Evolutionary conservation across 2,888 invertebrate genomes (phyloP).

Genomic region (Scaptodrosophila latifasciaeformis): DNA sequence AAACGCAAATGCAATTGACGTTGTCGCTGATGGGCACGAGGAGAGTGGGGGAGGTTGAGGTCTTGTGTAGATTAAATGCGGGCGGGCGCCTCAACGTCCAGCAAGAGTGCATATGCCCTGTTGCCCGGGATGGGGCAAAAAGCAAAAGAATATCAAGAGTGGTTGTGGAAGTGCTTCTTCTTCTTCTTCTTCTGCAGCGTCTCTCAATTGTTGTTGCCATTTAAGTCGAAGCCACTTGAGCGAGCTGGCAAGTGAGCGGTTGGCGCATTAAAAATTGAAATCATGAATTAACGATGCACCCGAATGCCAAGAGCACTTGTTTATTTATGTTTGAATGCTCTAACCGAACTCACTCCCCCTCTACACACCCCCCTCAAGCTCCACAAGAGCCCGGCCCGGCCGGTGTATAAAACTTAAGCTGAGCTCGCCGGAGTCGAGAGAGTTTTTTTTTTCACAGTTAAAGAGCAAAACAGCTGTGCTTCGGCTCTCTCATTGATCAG

Average conservation of each 20-base stretch:
- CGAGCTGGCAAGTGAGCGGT: constrained; percentile 43
- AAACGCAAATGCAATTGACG: neutral
- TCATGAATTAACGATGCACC: constrained; percentile 65
- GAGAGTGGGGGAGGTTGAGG: neutral
- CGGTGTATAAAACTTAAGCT: neutral
- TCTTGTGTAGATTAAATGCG: constrained; percentile 41
- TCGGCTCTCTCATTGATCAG: neutral
- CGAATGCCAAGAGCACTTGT: constrained; percentile 68
- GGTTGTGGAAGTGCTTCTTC: neutral
- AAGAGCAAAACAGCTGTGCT: neutral
- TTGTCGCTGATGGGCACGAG: neutral
- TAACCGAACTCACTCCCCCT: neutral
- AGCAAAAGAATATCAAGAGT: neutral
- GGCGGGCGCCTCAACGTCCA: constrained; percentile 49
- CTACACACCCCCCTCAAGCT: neutral
- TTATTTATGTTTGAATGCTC: constrained; percentile 53
- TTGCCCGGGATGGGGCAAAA: neutral
- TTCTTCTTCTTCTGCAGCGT: neutral
- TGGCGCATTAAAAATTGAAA: constrained; percentile 67
- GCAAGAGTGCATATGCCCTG: constrained; percentile 6
- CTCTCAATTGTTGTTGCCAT: constrained; percentile 15
- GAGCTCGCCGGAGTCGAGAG: constrained; percentile 2
- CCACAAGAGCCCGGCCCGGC: neutral
- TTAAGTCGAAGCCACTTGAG: constrained; percentile 17
- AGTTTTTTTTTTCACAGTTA: neutral